Conservation (phyloP, 2,113 vertebrate species). For the Dryoscopus gambensis region DNA sequence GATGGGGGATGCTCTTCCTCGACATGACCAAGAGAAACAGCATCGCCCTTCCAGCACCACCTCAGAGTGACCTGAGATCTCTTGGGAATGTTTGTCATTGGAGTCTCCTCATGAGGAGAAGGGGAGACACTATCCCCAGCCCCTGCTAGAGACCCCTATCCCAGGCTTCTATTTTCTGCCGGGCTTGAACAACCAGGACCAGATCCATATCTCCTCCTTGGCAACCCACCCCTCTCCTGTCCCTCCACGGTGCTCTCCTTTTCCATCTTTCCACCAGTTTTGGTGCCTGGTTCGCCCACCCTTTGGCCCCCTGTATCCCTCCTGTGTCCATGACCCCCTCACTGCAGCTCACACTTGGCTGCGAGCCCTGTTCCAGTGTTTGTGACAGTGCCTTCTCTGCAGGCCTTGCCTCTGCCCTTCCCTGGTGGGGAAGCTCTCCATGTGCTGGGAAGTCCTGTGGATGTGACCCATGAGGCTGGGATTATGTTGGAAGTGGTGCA, state of each 20-base stretch:
- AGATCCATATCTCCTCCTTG: not conserved
- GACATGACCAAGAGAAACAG: not conserved
- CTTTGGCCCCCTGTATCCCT: not conserved
- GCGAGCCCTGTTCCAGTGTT: not conserved
- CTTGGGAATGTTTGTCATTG: not conserved
- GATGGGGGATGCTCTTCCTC: not conserved
- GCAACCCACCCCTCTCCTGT: not conserved
- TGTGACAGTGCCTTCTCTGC: not conserved
- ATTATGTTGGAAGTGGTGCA: not conserved
- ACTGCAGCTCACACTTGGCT: not conserved
- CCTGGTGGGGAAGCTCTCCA: not conserved
- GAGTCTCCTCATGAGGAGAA: not conserved
- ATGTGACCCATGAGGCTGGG: fast-evolving
- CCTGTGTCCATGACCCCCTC: not conserved
- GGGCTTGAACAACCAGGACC: not conserved
- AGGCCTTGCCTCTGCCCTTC: not conserved
- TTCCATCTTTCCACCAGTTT: not conserved
- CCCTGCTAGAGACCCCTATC: not conserved
- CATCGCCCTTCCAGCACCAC: fast-evolving
- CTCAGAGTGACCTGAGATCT: not conserved
- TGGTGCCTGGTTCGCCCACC: not conserved
- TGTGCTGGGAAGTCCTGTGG: not conserved
- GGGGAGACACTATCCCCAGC: not conserved
- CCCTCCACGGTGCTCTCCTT: not conserved
- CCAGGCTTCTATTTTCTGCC: not conserved